phyloP scores from a whole-genome alignment of 2,888 invertebrate genomes.

The Cephus nigrinus region DNA sequence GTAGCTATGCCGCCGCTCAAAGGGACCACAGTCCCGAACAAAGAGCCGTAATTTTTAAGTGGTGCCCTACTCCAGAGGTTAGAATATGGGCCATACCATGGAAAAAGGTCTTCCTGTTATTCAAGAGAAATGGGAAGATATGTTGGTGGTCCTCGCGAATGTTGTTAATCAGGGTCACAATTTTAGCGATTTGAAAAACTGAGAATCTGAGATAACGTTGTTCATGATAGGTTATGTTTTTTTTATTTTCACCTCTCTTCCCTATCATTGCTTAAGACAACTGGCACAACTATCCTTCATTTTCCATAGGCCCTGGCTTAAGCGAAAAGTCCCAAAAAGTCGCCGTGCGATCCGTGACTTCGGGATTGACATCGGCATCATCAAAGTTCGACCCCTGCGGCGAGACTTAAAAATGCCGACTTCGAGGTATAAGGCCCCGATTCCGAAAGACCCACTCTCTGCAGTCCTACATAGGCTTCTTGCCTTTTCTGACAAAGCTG shows the following conservation, averaged over 20 bases:
- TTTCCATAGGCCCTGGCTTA: neutral
- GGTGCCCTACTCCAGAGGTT: constrained; percentile 8
- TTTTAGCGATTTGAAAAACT: neutral
- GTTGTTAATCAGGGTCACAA: neutral
- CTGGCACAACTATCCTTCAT: neutral
- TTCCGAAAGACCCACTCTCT: constrained; percentile 16
- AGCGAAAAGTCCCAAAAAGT: constrained; percentile 8
- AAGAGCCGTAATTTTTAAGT: constrained; percentile 36
- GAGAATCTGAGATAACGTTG: neutral
- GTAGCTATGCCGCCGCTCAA: constrained; percentile 24
- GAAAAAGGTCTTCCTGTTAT: neutral
- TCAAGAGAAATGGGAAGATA: neutral
- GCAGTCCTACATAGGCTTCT: constrained; percentile 17
- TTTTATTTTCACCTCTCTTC: neutral
- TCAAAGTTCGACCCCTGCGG: constrained; percentile 54
- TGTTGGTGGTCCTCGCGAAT: neutral
- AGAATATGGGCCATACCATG: neutral
- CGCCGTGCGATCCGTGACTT: constrained; percentile 8
- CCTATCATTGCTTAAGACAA: neutral
- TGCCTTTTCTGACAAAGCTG: constrained; percentile 38
- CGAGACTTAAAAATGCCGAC: constrained; percentile 50
- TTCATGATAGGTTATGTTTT: neutral
- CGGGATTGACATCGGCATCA: constrained; percentile 56
- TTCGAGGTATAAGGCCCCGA: constrained; percentile 27
- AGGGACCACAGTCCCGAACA: constrained; percentile 23